Percentiles rank a stretch among this genome's conserved stretches.
Conservation (phyloP, 2,797 vertebrate genomes). For the Sebastes nivosus region DNA sequence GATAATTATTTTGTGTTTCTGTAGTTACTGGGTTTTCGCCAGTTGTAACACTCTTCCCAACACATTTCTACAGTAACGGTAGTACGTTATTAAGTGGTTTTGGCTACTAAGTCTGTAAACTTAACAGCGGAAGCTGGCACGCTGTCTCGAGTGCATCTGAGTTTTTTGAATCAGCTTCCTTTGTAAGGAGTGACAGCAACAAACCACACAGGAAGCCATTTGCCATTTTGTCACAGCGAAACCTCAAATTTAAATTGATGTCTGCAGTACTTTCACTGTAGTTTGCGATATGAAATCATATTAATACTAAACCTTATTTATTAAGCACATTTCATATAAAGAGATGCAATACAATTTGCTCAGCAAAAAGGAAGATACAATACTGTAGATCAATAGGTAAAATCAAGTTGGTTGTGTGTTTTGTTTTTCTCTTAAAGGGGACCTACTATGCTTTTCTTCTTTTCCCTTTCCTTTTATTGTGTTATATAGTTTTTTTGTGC, state of each 20-base stretch:
- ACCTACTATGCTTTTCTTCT: background rate
- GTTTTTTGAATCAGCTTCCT: constrained; percentile 34
- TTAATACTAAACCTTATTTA: background rate
- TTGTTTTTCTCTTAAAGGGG: background rate
- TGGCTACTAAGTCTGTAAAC: background rate
- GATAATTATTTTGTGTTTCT: background rate
- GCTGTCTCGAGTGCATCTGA: background rate
- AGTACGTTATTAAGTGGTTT: background rate
- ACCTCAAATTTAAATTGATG: background rate
- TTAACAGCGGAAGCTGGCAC: background rate
- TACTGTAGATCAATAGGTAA: background rate
- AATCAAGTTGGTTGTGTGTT: background rate
- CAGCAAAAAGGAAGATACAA: background rate
- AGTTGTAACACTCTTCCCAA: background rate
- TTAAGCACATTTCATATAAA: background rate
- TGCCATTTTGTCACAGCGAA: background rate
- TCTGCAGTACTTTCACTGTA: background rate
- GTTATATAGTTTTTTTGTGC: no score
- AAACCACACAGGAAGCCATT: constrained; percentile 59
- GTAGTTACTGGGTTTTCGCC: no score
- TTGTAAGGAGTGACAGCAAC: constrained; percentile 13
- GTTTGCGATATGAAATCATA: background rate
- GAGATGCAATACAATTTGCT: background rate
- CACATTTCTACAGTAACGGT: background rate
- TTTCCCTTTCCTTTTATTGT: background rate